Conservation (phyloP, 2,113 vertebrate species). For the Myanophis thanlyinensis region DNA sequence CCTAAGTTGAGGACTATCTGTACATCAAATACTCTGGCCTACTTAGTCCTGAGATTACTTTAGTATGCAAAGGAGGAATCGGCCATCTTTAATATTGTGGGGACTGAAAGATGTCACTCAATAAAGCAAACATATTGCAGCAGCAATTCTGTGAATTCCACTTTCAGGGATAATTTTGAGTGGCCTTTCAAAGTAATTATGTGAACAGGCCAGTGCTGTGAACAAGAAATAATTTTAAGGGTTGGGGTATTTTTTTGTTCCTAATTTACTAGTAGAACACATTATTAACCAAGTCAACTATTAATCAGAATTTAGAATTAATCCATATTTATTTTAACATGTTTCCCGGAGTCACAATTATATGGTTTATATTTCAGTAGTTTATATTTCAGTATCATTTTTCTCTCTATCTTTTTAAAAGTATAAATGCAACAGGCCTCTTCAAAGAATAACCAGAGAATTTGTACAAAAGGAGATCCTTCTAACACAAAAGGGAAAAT, state of each 20-base stretch:
- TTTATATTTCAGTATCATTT: constrained; percentile 1
- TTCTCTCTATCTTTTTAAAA: background rate
- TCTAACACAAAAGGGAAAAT: background rate
- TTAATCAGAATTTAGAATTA: background rate
- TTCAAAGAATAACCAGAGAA: constrained; percentile 10
- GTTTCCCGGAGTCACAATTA: background rate
- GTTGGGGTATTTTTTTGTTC: background rate
- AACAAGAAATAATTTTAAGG: background rate
- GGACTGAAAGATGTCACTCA: background rate
- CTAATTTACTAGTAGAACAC: constrained; percentile 8
- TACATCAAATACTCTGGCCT: background rate
- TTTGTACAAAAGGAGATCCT: background rate
- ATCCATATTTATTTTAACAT: background rate
- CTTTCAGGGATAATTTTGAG: constrained; percentile 35
- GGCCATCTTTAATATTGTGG: background rate
- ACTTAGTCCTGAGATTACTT: background rate
- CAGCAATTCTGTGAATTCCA: background rate
- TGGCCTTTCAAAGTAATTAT: constrained; percentile 17
- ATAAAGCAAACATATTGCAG: background rate
- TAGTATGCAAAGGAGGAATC: background rate
- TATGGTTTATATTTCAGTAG: background rate
- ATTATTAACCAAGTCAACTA: constrained; percentile 5
- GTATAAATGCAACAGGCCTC: background rate
- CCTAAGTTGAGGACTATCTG: background rate
- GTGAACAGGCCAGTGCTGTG: background rate